A percentile compares a stretch with the other conserved stretches of the same genome.
phyloP scores from a whole-genome alignment of 2,113 vertebrate genomes.

The Salvelinus namaycush region DNA sequence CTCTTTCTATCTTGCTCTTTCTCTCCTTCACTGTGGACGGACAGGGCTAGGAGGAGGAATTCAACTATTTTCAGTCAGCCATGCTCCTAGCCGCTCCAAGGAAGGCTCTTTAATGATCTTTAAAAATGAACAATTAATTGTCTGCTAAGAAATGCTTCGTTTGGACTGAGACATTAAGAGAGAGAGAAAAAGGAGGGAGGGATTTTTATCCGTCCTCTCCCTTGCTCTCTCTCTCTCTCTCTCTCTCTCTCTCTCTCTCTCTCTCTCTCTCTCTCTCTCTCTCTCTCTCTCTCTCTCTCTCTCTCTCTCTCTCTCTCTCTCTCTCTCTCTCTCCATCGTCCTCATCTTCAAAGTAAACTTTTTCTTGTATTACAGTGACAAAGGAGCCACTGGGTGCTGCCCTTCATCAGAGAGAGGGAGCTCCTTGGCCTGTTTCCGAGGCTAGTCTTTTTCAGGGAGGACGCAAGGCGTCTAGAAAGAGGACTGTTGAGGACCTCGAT shows the following conservation, averaged over 20 bases:
- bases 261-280: no score
- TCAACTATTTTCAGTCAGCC: conserved; percentile 81
- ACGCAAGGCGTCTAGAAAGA: not conserved
- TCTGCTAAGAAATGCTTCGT: conserved; percentile 26
- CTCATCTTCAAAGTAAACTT: conserved; percentile 33
- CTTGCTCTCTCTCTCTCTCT: no score
- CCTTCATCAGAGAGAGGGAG: no score
- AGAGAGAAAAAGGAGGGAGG: conserved; percentile 15
- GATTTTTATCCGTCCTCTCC: not conserved
- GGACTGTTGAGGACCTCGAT: no score
- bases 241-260: no score
- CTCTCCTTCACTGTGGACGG: not conserved
- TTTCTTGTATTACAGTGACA: conserved; percentile 15
- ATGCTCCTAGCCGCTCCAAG: conserved; percentile 2
- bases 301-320: no score
- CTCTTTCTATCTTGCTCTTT: not conserved
- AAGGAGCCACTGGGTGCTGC: conserved; percentile 14
- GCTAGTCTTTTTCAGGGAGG: not conserved
- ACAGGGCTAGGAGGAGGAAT: conserved; percentile 67
- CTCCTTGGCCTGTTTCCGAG: not conserved
- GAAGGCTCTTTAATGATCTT: conserved; percentile 46
- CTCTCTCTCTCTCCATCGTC: not conserved
- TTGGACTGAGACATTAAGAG: conserved; percentile 8
- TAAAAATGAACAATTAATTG: conserved; percentile 40
- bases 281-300: no score